Percentiles rank a stretch among this genome's conserved stretches.
Evolutionary conservation across 2,797 vertebrate genomes (phyloP).

Genomic region (Sarcoramphus papa): DNA sequence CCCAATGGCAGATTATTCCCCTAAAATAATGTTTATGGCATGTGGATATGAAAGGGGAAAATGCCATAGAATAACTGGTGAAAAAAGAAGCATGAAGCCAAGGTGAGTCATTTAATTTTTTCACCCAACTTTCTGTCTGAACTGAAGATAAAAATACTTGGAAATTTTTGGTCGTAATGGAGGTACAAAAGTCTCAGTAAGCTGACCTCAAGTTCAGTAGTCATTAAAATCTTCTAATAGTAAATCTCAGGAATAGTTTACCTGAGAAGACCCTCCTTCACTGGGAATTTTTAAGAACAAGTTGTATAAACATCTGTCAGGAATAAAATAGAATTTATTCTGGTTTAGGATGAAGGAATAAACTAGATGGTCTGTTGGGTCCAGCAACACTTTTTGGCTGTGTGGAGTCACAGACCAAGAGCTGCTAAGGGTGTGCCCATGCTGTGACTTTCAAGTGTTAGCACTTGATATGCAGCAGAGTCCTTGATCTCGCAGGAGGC

Average conservation of each 20-base stretch:
- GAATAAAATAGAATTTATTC: neutral
- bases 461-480: neutral
- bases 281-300: neutral
- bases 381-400: neutral
- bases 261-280: neutral
- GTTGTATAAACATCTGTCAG: neutral
- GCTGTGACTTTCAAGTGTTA: neutral
- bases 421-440: fast-evolving
- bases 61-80: neutral
- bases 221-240: neutral
- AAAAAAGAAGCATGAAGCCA: neutral
- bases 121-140: neutral
- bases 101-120: neutral
- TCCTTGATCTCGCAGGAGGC: neutral
- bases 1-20: neutral
- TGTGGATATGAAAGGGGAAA: neutral
- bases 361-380: neutral
- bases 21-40: neutral
- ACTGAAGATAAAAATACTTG: neutral
- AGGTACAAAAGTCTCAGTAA: neutral
- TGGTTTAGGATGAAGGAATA: neutral
- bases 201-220: neutral
- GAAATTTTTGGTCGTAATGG: neutral
- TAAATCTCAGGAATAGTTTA: neutral
- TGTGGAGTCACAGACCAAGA: neutral